Evolutionary conservation across 2,113 vertebrate genomes (phyloP).

Genomic region (Anoplopoma fimbria): DNA sequence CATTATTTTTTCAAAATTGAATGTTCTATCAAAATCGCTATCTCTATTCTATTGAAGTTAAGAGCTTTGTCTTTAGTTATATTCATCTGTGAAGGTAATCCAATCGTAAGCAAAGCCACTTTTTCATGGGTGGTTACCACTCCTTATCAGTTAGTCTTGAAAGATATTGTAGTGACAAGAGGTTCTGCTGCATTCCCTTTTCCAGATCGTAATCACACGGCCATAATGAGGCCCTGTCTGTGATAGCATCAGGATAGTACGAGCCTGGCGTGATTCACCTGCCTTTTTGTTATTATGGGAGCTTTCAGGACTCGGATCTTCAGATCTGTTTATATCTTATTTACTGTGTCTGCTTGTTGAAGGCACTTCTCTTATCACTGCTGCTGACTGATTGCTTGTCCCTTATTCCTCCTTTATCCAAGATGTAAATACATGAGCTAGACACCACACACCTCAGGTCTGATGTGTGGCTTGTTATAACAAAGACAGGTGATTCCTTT

Average conservation of each 20-base stretch:
- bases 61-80: background rate
- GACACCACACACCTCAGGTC: slow-evolving; percentile 65
- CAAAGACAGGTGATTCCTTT: slow-evolving; percentile 69
- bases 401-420: slow-evolving; percentile 61
- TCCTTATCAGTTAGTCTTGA: no score
- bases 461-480: slow-evolving; percentile 55
- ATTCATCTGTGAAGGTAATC: slow-evolving; percentile 24
- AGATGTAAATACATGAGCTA: slow-evolving; percentile 64
- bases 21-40: background rate
- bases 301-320: slow-evolving; percentile 46
- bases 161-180: slow-evolving; percentile 55
- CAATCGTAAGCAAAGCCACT: slow-evolving; percentile 34
- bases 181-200: slow-evolving; percentile 47
- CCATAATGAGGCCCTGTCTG: slow-evolving; percentile 48
- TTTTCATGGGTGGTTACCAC: no score
- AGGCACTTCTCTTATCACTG: slow-evolving; percentile 66
- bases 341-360: slow-evolving; percentile 45
- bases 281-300: slow-evolving; percentile 60
- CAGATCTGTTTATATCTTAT: slow-evolving; percentile 61
- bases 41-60: background rate
- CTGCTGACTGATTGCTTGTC: slow-evolving; percentile 69
- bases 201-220: slow-evolving; percentile 47
- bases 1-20: background rate
- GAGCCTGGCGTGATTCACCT: slow-evolving; percentile 49
- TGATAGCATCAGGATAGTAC: slow-evolving; percentile 61